These are phyloP conservation scores for Tangara arthus DNA, from an alignment of 2,797 vertebrate species.

Conservation along the genomic window DNA sequence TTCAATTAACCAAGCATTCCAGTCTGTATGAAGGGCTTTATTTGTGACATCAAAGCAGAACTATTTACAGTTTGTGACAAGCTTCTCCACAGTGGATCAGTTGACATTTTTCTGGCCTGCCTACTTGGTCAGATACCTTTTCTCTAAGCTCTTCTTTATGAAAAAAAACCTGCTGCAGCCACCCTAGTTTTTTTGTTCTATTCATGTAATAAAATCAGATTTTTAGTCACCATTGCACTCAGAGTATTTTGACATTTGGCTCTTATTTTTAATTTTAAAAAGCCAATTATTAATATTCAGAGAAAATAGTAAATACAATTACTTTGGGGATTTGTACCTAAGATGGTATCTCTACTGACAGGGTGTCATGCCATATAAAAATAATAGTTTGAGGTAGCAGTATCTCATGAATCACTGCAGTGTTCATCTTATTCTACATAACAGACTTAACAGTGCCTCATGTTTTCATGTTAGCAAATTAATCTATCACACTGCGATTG, in stretches of 20 bases:
- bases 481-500: not conserved
- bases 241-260: not conserved
- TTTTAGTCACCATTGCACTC: not conserved
- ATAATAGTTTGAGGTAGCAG: not conserved
- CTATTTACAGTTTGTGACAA: constrained; percentile 20
- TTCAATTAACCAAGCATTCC: constrained; percentile 47
- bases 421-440: not conserved
- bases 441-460: not conserved
- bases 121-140: not conserved
- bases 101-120: not conserved
- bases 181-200: not conserved
- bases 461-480: not conserved
- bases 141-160: not conserved
- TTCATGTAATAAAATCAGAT: not conserved
- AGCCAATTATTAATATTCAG: not conserved
- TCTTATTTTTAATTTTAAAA: not conserved
- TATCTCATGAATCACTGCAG: not conserved
- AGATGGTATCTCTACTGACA: not conserved
- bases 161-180: not conserved
- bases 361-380: not conserved
- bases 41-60: constrained; percentile 44
- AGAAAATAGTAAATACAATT: not conserved
- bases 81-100: not conserved
- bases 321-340: not conserved
- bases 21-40: constrained; percentile 20